Evolutionary conservation across 2,113 vertebrate genomes (phyloP).

Genomic region (Gymnorhina tibicen): DNA sequence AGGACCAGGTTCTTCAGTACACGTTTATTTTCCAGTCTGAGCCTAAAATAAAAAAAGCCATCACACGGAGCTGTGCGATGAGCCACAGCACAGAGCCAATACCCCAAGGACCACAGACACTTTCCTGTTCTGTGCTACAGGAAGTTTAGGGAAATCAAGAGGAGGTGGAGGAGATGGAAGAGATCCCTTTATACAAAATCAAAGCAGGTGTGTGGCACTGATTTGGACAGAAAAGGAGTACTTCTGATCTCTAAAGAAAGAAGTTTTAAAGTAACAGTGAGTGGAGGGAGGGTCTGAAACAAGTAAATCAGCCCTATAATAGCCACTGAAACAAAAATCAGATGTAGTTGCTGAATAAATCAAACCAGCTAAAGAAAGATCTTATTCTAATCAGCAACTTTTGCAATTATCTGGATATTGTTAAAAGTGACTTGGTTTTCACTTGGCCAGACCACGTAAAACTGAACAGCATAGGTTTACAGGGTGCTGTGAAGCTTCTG

Average conservation of each 20-base stretch:
- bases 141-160: constrained; percentile 34
- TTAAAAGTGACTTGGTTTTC: background rate
- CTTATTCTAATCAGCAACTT: background rate
- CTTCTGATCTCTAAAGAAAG: background rate
- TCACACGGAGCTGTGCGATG: background rate
- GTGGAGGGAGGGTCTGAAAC: background rate
- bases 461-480: background rate
- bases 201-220: background rate
- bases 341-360: background rate
- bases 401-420: background rate
- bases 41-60: background rate
- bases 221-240: background rate
- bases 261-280: background rate
- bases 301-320: background rate
- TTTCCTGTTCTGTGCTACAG: background rate
- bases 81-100: background rate
- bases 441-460: background rate
- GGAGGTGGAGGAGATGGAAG: background rate
- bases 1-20: background rate
- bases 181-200: background rate
- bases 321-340: background rate
- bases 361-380: background rate
- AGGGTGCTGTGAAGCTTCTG: background rate
- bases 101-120: background rate
- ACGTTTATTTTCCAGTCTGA: constrained; percentile 5